These are phyloP conservation scores for Synodontis membranacea DNA, from an alignment of 2,113 vertebrate genomes.

Conservation along the genomic window DNA sequence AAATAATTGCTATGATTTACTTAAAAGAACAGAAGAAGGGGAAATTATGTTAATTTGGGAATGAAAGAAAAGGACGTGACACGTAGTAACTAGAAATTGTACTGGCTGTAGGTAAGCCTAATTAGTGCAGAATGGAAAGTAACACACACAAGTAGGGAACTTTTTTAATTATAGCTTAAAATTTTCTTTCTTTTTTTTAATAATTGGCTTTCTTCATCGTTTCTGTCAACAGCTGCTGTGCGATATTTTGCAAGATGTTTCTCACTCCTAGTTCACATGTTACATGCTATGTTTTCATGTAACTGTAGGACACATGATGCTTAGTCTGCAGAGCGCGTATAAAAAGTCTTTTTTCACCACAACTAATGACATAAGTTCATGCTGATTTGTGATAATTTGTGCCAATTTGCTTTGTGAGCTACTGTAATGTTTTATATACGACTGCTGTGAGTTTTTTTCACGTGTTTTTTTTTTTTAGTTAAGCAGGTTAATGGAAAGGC, in stretches of 20 bases:
- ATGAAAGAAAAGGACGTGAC: slow-evolving; percentile 69
- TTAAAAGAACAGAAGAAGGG: slow-evolving; percentile 73
- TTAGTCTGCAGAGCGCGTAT: not conserved
- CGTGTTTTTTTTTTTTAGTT: too few relatives aligned
- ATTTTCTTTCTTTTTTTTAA: not conserved
- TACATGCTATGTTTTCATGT: not conserved
- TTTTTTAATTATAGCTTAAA: slow-evolving; percentile 26
- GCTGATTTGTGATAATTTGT: not conserved
- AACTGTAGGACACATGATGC: not conserved
- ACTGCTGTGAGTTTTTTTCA: too few relatives aligned
- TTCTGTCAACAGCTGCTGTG: slow-evolving; percentile 14
- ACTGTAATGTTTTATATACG: not conserved
- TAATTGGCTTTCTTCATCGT: not conserved
- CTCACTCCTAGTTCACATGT: not conserved
- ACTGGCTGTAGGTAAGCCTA: slow-evolving; percentile 69
- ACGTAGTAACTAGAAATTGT: slow-evolving; percentile 61
- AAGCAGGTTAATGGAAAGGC: too few relatives aligned
- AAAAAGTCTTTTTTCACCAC: not conserved
- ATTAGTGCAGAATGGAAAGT: slow-evolving; percentile 65
- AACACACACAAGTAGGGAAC: not conserved
- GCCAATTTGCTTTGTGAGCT: not conserved
- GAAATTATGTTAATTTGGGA: slow-evolving; percentile 74
- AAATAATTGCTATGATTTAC: slow-evolving; percentile 78
- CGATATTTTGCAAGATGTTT: not conserved
- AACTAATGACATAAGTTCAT: not conserved